Evolutionary conservation across 2,888 invertebrate species (phyloP).

Genomic region (Orthosia gothica): DNA sequence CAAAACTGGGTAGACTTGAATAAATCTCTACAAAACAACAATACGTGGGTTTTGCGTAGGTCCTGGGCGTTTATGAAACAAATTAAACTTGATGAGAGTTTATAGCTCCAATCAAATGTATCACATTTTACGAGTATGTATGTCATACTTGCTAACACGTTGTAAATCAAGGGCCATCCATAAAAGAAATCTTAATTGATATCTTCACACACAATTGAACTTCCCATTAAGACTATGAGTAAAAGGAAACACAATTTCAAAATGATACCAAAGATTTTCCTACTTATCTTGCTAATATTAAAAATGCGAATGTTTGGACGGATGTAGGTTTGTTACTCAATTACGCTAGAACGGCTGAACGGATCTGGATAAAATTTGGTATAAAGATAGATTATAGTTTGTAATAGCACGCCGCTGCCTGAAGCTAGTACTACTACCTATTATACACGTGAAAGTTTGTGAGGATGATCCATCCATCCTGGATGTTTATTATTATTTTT

Average conservation of each 20-base stretch:
- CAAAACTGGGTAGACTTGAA: not conserved
- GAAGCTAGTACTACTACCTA: too few relatives aligned
- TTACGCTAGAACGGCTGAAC: too few relatives aligned
- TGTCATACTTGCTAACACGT: not conserved
- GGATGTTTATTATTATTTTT: too few relatives aligned
- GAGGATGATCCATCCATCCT: too few relatives aligned
- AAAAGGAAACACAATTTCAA: not conserved
- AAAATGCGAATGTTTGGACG: too few relatives aligned
- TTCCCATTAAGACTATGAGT: not conserved
- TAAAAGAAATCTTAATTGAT: not conserved
- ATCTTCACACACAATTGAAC: not conserved
- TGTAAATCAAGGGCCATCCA: not conserved
- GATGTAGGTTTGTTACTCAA: too few relatives aligned
- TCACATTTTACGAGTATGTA: not conserved
- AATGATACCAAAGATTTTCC: slow-evolving; percentile 10
- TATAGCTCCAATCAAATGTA: not conserved
- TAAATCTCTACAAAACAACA: not conserved
- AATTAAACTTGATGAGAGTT: not conserved
- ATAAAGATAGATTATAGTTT: too few relatives aligned
- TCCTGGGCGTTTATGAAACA: not conserved
- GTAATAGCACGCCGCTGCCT: too few relatives aligned
- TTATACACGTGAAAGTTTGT: too few relatives aligned
- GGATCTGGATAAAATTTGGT: too few relatives aligned
- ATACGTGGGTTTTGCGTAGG: not conserved
- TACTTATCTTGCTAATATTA: too few relatives aligned